Evolutionary conservation across 37 sponge, comb jelly and placozoan species (phyloP), one percentile per base, ranked within the genome.

Genomic region (Theonella swinhoei): DNA sequence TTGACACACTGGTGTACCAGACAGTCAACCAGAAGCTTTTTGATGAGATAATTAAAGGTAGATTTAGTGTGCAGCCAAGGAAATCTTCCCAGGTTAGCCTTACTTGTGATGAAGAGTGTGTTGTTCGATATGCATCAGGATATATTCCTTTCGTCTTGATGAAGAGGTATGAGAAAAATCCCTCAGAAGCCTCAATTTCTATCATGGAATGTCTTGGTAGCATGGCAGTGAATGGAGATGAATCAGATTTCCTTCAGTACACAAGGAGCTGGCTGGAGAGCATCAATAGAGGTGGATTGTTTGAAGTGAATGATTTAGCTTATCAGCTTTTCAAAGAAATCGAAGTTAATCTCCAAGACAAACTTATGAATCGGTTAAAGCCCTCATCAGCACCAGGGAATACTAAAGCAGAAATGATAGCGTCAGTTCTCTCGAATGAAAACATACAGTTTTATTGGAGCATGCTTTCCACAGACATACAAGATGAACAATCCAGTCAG

Each of bases 181-280:
- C 24, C 25, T 70, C 72, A 32, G 37, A 32, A 32, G 31, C 23
- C 24, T 70, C 72, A 70, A 3, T 31, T 32, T 24, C 26, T 31
- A 33, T 70, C 31, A 31, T 31, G 1, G 72, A 70, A 31, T 70
- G 72, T 34, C 37, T 70, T n/a, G 31, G 29, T 31, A 70, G 31
- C 29, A 70, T 70, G 72, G 72, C 72, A 70, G 37, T 70, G 24
- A 36, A 34, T 70, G 72, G 72, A 70, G 72, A 70, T 36, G 72
- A 70, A 26, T n/a, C 70, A 29, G 29, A n/a, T n/a, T 68, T 68
- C 11, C 29, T 70, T 1, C 34, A 70, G 31, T 70, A 70, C 72
- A 70, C 72, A 32, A 7, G 5, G 33, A 35, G 33, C 14, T 70
- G 72, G 72, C 26, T 31, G 26, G 33, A 70, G 1, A 29, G 24